phyloP scores from a whole-genome alignment of 2,797 vertebrate species.

The Darevskia nairensis region DNA sequence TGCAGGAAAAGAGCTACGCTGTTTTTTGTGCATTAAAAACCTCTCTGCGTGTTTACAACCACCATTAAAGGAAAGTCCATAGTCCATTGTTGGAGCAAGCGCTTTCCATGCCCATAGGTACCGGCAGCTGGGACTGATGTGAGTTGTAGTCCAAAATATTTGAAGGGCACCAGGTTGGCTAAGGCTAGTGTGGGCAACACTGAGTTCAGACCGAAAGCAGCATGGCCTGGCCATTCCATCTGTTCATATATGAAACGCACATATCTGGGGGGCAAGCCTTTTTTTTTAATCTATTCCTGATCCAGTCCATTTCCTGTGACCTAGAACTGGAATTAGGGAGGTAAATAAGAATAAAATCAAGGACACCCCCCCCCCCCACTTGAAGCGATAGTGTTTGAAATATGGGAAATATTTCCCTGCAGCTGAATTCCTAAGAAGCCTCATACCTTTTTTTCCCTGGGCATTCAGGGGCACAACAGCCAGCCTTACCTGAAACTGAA shows the following conservation, averaged over 20 bases:
- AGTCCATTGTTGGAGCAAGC: too few species aligned
- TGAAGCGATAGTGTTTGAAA: neutral
- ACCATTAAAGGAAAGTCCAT: too few species aligned
- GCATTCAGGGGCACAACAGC: too few species aligned
- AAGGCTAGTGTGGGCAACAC: too few species aligned
- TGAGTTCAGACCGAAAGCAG: neutral
- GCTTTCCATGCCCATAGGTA: too few species aligned
- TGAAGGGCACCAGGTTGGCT: too few species aligned
- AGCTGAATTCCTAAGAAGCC: neutral
- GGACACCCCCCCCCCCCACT: neutral
- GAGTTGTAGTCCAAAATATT: neutral
- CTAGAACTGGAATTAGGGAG: neutral
- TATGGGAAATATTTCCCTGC: neutral
- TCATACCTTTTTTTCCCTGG: too few species aligned
- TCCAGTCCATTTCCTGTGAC: neutral
- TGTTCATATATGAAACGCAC: neutral
- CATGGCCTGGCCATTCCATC: neutral
- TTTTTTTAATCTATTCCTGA: neutral
- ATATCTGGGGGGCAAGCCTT: neutral
- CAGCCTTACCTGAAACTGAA: neutral
- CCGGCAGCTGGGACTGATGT: neutral
- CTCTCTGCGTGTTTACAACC: neutral
- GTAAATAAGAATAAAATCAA: neutral
- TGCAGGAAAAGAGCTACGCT: neutral
- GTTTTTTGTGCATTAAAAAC: neutral